phyloP scores from a whole-genome alignment of 2,113 vertebrate genomes.

The Pterocles orientalis region DNA sequence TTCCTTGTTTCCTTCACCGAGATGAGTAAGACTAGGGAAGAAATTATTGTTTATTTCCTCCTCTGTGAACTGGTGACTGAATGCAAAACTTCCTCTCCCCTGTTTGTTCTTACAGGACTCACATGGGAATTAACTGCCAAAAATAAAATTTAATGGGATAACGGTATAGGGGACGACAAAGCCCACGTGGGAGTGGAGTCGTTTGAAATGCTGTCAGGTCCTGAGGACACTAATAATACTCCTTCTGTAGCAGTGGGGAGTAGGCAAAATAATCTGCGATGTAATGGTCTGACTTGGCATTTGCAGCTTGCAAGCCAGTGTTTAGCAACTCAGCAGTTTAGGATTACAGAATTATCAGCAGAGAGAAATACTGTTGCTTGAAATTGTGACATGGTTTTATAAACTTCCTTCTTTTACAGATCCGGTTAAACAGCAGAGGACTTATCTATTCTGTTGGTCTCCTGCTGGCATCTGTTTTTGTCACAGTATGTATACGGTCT shows the following conservation, averaged over 20 bases:
- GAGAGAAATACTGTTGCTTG: neutral
- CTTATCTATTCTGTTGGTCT: constrained; percentile 96
- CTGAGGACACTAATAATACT: rapidly evolving
- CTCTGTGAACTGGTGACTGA: neutral
- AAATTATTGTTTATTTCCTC: neutral
- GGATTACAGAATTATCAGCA: neutral
- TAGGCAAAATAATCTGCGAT: neutral
- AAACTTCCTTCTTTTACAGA: constrained; percentile 77
- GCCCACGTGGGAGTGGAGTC: neutral
- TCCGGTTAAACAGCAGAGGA: constrained; percentile 94
- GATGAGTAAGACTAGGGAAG: neutral
- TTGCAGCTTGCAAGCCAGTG: neutral
- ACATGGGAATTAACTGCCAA: neutral
- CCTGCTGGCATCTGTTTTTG: constrained; percentile 92
- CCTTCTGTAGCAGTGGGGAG: neutral
- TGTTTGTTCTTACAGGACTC: neutral
- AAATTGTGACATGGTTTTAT: constrained; percentile 11
- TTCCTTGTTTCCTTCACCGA: neutral
- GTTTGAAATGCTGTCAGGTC: neutral
- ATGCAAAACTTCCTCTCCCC: neutral
- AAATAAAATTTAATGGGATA: neutral
- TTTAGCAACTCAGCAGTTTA: neutral
- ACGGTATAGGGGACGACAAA: neutral
- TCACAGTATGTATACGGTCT: constrained; percentile 86
- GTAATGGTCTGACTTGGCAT: neutral